A percentile compares a stretch with the other conserved stretches of the same genome.
These are phyloP conservation scores for Cryptophagus acutangulus DNA, from an alignment of 2,888 invertebrate genomes.

Conservation along the genomic window DNA sequence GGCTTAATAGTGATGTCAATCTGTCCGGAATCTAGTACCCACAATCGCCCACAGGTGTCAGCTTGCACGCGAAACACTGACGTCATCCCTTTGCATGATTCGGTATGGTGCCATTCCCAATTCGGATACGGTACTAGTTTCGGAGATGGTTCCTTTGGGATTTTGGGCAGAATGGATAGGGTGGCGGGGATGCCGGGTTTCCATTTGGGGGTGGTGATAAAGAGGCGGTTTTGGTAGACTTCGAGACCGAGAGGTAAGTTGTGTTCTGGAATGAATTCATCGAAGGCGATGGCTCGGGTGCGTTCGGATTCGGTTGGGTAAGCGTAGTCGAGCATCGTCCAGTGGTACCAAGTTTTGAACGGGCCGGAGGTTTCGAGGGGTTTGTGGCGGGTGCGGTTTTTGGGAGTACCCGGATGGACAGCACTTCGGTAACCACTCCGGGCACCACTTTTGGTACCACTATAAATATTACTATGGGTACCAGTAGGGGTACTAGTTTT, in stretches of 20 bases:
- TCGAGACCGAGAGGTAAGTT: constrained; percentile 70
- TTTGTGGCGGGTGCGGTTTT: too few species aligned
- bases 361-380: constrained; percentile 52
- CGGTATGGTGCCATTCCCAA: constrained; percentile 62
- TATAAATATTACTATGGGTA: constrained; percentile 3
- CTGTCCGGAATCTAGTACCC: constrained; percentile 78
- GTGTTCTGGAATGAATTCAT: constrained; percentile 64
- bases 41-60: constrained; percentile 70
- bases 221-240: constrained; percentile 62
- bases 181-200: constrained; percentile 70
- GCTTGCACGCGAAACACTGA: constrained; percentile 73
- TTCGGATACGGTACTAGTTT: constrained; percentile 68
- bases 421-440: too few species aligned
- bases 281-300: constrained; percentile 54
- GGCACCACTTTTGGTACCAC: too few species aligned
- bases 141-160: constrained; percentile 55
- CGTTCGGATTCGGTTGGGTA: constrained; percentile 59
- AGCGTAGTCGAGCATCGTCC: constrained; percentile 70
- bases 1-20: constrained; percentile 63
- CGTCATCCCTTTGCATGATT: constrained; percentile 63
- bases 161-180: constrained; percentile 60
- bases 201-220: constrained; percentile 74
- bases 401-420: too few species aligned
- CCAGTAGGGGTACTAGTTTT: too few species aligned
- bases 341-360: constrained; percentile 62